These are phyloP conservation scores for Andrena dorsata DNA, from an alignment of 2,888 invertebrate genomes.

Conservation along the genomic window DNA sequence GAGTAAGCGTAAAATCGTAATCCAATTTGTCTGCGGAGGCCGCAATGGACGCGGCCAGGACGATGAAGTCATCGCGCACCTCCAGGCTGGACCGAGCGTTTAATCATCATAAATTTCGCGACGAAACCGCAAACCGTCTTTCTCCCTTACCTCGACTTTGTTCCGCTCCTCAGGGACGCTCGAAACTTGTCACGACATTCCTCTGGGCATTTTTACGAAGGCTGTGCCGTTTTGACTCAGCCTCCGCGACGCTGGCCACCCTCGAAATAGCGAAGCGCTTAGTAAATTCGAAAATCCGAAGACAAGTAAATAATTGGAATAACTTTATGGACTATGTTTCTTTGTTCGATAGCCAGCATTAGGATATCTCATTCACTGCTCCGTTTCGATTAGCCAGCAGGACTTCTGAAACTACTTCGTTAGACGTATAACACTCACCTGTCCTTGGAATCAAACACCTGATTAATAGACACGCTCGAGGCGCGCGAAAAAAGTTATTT, in stretches of 20 bases:
- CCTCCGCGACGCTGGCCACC: not conserved
- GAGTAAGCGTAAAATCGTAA: constrained; percentile 79
- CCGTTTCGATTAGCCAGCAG: no score
- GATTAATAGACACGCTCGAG: constrained; percentile 32
- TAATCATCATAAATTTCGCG: constrained; percentile 84
- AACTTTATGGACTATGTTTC: no score
- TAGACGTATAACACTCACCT: constrained; percentile 30
- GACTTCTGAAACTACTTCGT: not conserved
- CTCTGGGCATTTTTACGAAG: constrained; percentile 1
- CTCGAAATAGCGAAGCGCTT: no score
- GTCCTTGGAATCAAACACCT: constrained; percentile 33
- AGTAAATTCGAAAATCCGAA: no score
- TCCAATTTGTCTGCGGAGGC: constrained; percentile 79
- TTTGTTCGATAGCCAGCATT: no score
- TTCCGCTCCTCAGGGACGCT: constrained; percentile 27
- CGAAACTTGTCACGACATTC: constrained; percentile 25
- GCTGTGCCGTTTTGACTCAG: constrained; percentile 6
- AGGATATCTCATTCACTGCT: no score
- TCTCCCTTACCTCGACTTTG: constrained; percentile 56
- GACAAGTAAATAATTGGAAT: no score
- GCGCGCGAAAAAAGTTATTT: not conserved
- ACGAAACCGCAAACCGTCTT: constrained; percentile 81
- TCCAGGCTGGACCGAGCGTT: constrained; percentile 76
- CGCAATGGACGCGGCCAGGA: constrained; percentile 74
- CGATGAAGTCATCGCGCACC: constrained; percentile 80